Evolutionary conservation across 2,113 vertebrate genomes (phyloP).

Genomic region (Gasterosteus nipponicus): DNA sequence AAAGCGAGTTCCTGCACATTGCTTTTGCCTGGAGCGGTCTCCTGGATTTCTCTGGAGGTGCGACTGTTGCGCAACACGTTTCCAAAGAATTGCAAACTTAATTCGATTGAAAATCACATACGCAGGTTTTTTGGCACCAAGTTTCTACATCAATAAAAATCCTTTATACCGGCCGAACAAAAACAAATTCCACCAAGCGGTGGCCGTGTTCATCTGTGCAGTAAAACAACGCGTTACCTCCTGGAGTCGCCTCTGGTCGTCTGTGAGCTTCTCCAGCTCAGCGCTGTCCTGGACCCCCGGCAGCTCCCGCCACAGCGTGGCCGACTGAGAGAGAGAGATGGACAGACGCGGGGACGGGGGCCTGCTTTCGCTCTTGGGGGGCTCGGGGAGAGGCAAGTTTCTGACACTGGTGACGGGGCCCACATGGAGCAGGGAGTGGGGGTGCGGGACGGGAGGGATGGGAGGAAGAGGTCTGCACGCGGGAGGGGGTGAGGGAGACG

Average conservation of each 20-base stretch:
- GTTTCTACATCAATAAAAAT: not conserved
- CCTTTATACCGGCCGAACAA: not conserved
- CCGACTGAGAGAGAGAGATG: conserved; percentile 80
- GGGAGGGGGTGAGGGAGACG: conserved; percentile 73
- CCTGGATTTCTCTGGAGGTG: not conserved
- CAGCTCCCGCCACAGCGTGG: conserved; percentile 93
- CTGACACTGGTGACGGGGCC: conserved; percentile 75
- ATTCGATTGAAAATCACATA: not conserved
- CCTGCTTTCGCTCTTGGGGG: conserved; percentile 65
- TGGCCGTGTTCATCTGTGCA: not conserved
- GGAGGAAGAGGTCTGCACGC: conserved; percentile 85
- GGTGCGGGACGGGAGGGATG: conserved; percentile 57
- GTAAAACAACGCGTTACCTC: conserved; percentile 83
- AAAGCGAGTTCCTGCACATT: not conserved
- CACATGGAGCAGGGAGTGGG: conserved; percentile 70
- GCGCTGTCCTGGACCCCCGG: conserved; percentile 85
- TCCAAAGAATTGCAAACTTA: not conserved
- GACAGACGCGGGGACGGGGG: conserved; percentile 83
- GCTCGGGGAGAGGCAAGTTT: conserved; percentile 78
- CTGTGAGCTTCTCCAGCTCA: conserved; percentile 84
- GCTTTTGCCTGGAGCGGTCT: not conserved
- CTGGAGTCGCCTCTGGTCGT: conserved; percentile 89
- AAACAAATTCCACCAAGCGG: not conserved
- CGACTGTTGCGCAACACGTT: too few relatives aligned
- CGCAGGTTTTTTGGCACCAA: not conserved